Evolutionary conservation across 2,797 vertebrate genomes (phyloP).

Genomic region (Sphenopsis melanotis): DNA sequence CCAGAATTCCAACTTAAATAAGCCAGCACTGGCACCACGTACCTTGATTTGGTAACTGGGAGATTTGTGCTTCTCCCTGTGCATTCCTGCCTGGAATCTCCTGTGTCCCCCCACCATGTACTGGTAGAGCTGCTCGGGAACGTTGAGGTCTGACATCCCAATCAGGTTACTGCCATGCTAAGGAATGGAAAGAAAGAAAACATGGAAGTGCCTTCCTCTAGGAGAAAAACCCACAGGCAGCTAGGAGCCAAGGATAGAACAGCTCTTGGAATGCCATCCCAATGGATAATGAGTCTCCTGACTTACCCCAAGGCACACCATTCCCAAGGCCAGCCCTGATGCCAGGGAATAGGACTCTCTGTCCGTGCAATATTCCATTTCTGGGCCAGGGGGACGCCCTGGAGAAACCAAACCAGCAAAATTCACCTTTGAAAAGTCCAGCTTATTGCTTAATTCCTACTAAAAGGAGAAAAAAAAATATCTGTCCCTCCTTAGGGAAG

Average conservation of each 20-base stretch:
- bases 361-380: conserved; percentile 98
- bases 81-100: conserved; percentile 87
- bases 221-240: background rate
- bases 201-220: background rate
- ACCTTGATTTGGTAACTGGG: conserved; percentile 99
- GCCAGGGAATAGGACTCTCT: conserved; percentile 96
- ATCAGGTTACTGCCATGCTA: conserved; percentile 98
- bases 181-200: background rate
- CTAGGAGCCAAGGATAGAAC: background rate
- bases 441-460: background rate
- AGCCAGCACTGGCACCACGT: background rate
- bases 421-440: background rate
- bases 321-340: conserved; percentile 94
- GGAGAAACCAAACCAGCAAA: background rate
- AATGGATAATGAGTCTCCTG: background rate
- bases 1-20: background rate
- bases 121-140: conserved; percentile 97
- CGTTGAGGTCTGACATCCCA: conserved; percentile 97
- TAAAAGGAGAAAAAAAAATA: background rate
- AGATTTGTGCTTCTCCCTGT: conserved; percentile 95
- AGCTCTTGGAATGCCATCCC: background rate
- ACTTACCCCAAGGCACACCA: conserved; percentile 97
- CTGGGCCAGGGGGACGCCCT: conserved; percentile 96
- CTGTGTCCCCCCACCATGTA: conserved; percentile 98
- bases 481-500: background rate